These are phyloP conservation scores for Mirza zaza DNA, from an alignment of 2,113 vertebrate species.

Conservation along the genomic window DNA sequence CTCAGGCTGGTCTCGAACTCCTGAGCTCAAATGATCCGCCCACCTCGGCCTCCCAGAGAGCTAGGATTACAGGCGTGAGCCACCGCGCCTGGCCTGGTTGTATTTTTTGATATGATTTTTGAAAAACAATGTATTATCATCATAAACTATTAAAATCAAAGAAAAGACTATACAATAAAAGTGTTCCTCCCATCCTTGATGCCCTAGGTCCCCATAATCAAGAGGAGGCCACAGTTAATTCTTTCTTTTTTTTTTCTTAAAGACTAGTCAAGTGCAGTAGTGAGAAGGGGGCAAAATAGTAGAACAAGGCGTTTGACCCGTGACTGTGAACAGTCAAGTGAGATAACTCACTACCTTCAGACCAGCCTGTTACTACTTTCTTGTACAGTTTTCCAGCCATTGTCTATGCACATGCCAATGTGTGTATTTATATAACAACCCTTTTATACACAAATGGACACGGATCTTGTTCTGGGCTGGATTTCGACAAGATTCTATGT, in stretches of 20 bases:
- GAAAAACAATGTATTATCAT: background rate
- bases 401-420: background rate
- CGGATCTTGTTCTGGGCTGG: background rate
- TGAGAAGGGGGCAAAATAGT: no score
- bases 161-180: background rate
- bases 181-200: background rate
- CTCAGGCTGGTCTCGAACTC: no score
- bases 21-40: no score
- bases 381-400: background rate
- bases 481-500: background rate
- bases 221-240: background rate
- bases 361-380: background rate
- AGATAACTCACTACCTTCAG: no score
- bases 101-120: background rate
- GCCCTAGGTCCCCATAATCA: background rate
- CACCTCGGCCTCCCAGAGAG: no score
- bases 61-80: no score
- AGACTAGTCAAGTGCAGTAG: no score
- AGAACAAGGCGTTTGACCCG: no score
- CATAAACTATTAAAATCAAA: background rate
- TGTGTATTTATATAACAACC: background rate
- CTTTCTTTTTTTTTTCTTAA: no score
- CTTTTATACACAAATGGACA: background rate
- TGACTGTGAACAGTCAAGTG: no score
- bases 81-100: no score